Evolutionary conservation across 2,797 vertebrate genomes (phyloP).

Genomic region (Xiphophorus birchmanni): DNA sequence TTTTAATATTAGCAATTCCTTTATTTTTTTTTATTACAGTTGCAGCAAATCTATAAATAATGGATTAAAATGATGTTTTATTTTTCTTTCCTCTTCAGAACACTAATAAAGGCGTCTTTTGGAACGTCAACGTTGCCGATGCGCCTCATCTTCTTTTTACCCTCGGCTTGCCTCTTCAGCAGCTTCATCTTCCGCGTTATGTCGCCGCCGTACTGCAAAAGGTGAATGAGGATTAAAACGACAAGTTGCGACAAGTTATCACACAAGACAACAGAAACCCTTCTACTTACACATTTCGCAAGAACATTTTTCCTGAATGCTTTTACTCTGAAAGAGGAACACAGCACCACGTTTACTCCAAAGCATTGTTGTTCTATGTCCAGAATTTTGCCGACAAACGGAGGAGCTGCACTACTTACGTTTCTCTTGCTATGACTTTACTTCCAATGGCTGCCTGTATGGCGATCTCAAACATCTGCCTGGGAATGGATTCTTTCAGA

Average conservation of each 20-base stretch:
- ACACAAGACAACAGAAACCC: background rate
- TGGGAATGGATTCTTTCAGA: constrained; percentile 90
- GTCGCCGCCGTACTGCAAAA: constrained; percentile 80
- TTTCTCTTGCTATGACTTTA: constrained; percentile 94
- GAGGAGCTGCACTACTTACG: constrained; percentile 80
- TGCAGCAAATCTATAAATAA: background rate
- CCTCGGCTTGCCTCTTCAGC: constrained; percentile 93
- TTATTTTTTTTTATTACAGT: background rate
- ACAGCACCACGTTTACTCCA: constrained; percentile 11
- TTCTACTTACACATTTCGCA: constrained; percentile 94
- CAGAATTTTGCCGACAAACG: background rate
- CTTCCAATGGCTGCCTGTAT: constrained; percentile 92
- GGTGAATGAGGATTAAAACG: background rate
- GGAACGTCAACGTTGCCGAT: constrained; percentile 93
- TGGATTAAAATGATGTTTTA: constrained; percentile 30
- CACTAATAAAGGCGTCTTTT: constrained; percentile 92
- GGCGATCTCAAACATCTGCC: constrained; percentile 96
- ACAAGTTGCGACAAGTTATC: background rate
- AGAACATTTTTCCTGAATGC: constrained; percentile 94
- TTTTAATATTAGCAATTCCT: background rate
- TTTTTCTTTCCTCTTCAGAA: constrained; percentile 84
- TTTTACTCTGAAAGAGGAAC: constrained; percentile 88
- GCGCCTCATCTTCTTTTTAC: constrained; percentile 93
- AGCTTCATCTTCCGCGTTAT: constrained; percentile 95
- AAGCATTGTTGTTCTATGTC: background rate